A percentile compares a stretch with the other conserved stretches of the same genome.
Evolutionary conservation across 2,113 vertebrate species (phyloP).

Genomic region (Gorsachius goisagi): DNA sequence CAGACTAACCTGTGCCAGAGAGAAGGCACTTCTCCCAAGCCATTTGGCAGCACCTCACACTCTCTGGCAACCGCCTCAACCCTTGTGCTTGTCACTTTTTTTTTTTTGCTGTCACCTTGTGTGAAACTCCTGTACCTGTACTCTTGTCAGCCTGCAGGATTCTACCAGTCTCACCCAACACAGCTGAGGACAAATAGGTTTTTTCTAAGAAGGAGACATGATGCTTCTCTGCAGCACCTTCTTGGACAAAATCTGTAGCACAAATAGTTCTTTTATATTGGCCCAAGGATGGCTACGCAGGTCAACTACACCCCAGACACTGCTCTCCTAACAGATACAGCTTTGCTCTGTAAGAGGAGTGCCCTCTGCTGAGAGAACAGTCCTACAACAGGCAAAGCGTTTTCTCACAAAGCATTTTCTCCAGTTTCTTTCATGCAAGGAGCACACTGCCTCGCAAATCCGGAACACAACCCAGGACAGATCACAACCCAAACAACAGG

Average conservation of each 20-base stretch:
- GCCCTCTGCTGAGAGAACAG: background rate
- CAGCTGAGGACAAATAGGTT: background rate
- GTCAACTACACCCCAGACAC: background rate
- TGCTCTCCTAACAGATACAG: too few species aligned
- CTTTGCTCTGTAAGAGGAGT: background rate
- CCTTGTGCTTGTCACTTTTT: background rate
- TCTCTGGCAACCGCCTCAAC: background rate
- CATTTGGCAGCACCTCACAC: background rate
- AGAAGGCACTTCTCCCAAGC: background rate
- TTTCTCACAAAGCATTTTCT: too few species aligned
- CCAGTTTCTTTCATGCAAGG: fast-evolving
- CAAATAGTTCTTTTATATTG: background rate
- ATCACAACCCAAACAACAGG: background rate
- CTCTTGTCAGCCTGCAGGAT: background rate
- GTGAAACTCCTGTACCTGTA: background rate
- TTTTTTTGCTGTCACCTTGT: background rate
- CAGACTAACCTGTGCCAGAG: too few species aligned
- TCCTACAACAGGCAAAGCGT: background rate
- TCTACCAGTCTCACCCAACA: background rate
- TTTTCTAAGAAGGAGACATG: background rate
- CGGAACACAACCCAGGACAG: background rate
- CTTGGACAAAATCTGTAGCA: background rate
- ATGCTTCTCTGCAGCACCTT: background rate
- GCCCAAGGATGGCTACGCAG: background rate
- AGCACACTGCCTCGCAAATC: fast-evolving